Evolutionary conservation across 2,888 invertebrate species (phyloP), one percentile per base, ranked within the genome.

Genomic region (Amaurobius ferox): DNA sequence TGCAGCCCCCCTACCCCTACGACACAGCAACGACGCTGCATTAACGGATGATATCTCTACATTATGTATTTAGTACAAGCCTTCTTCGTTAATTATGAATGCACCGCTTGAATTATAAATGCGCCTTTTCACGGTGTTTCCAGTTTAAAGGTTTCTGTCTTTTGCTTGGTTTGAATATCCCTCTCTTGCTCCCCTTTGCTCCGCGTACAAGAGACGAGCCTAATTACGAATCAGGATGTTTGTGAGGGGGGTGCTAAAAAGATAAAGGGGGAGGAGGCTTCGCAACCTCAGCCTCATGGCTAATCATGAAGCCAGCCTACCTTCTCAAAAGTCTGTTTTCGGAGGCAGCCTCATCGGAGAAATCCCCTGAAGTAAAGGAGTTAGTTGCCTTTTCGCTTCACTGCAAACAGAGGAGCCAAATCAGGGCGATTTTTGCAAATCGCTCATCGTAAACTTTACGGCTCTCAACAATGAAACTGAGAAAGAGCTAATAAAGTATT

Each of bases 21-120:
- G 1, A 29, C 40, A 79, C 30, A 73, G 66, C 72, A 73, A 35
- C 64, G 67, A 73, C 78, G 77, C 67, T 77, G 86, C 79, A 86
- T 86, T 86, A 86, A 79, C 68, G 86, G 70, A 86, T 86, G 86
- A 86, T 86, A 86, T 77, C 79, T 74, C 86, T 86, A 79, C 86
- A 86, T 86, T 86, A 86, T 86, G 79, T 86, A 79, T 79, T 86
- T 86, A 86, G 86, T 86, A 76, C 86, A 86, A 86, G 86, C 86
- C 79, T 86, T 79, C 79, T 78, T 86, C 79, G 74, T 86, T 86
- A 86, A 86, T 86, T 72, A 74, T 86, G 86, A 79, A 86, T 86
- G 86, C 70, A 61, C 35, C 19, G 70, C 73, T 28, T 86, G 86
- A 86, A 86, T 86, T 86, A 86, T 86, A 76, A 76, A 86, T 86